phyloP scores from a whole-genome alignment of 2,113 vertebrate genomes.

The Mesitornis unicolor region DNA sequence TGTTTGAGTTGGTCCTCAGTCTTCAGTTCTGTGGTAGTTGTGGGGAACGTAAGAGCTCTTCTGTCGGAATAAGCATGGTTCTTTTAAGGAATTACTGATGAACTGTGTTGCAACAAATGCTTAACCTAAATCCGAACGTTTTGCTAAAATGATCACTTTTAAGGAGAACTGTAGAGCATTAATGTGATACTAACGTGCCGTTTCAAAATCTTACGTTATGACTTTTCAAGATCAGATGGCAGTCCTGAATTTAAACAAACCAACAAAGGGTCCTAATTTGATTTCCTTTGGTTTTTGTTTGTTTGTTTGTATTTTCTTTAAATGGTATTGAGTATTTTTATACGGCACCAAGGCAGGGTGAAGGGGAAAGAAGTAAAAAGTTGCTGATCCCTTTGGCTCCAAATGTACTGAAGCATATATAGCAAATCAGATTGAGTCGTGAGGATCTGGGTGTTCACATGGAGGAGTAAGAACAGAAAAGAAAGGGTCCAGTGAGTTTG shows the following conservation, averaged over 20 bases:
- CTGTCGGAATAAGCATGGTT: not conserved
- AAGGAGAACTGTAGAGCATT: not conserved
- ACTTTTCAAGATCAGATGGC: not conserved
- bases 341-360: not conserved
- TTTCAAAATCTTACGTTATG: not conserved
- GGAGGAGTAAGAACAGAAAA: not conserved
- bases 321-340: not conserved
- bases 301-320: not conserved
- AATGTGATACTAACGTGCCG: not conserved
- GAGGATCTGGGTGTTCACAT: conserved; percentile 31
- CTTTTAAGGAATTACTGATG: not conserved
- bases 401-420: not conserved
- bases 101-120: not conserved
- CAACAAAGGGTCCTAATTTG: not conserved
- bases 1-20: not conserved
- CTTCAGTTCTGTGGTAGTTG: not conserved
- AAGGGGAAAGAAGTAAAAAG: not conserved
- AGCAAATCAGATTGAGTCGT: not conserved
- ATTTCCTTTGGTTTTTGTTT: not conserved
- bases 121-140: not conserved
- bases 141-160: not conserved
- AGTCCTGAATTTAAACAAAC: not conserved
- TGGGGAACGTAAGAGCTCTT: not conserved
- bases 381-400: not conserved
- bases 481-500: conserved; percentile 22